A percentile compares a stretch with the other conserved stretches of the same genome.
These are phyloP conservation scores for Genyomyrus donnyi DNA, from an alignment of 2,113 vertebrate species.

Conservation along the genomic window DNA sequence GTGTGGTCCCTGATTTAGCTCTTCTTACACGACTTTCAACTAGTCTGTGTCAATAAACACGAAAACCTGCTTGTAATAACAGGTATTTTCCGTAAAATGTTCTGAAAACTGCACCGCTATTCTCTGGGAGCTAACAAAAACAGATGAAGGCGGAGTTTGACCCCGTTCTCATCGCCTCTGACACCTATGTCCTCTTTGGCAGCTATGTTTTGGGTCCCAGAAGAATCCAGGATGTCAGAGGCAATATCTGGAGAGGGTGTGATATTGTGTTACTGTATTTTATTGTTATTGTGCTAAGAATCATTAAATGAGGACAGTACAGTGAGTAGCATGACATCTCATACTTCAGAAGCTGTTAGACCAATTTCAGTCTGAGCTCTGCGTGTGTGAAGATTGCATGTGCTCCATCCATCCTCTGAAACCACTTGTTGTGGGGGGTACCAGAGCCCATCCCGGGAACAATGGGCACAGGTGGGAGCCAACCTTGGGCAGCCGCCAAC, in stretches of 20 bases:
- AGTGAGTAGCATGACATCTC: background rate
- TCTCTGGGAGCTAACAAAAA: constrained; percentile 49
- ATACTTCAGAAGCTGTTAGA: background rate
- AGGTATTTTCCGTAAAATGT: constrained; percentile 59
- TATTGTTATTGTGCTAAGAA: background rate
- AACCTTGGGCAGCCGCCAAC: too few species aligned
- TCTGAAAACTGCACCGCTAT: constrained; percentile 49
- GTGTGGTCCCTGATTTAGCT: constrained; percentile 46
- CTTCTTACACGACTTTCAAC: constrained; percentile 41
- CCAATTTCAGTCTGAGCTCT: background rate
- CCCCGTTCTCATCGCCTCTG: constrained; percentile 30
- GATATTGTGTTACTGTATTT: background rate
- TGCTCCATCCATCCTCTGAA: background rate
- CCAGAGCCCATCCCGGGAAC: too few species aligned
- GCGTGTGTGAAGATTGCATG: background rate
- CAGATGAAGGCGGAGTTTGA: constrained; percentile 39
- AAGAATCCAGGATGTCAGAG: constrained; percentile 26
- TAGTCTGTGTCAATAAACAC: constrained; percentile 51
- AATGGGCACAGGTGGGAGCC: too few species aligned
- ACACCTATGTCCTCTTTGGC: constrained; percentile 35
- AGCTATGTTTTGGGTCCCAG: constrained; percentile 20
- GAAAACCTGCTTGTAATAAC: constrained; percentile 52
- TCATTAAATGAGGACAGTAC: background rate
- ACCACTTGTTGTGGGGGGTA: too few species aligned
- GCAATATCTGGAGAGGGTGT: background rate